A percentile compares a stretch with the other conserved stretches of the same genome.
Conservation (phyloP, 2,797 vertebrate species). For the Rhodeus uyekii region DNA sequence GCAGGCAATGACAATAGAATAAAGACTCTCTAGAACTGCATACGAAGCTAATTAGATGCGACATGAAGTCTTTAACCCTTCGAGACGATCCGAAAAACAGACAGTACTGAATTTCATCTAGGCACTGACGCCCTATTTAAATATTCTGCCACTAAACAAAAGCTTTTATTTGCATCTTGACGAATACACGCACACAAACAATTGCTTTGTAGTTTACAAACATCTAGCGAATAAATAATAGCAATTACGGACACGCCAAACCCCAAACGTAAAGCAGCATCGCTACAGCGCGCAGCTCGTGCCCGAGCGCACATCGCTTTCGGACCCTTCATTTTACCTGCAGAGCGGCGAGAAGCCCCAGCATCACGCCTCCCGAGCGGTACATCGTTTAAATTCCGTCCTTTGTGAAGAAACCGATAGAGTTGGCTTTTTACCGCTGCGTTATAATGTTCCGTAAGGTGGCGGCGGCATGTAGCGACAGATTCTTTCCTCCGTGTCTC, state of each 20-base stretch:
- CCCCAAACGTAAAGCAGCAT: slow-evolving; percentile 22
- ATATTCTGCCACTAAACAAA: not conserved
- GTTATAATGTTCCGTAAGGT: slow-evolving; percentile 50
- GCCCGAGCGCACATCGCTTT: not conserved
- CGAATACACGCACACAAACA: not conserved
- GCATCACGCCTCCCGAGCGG: slow-evolving; percentile 54
- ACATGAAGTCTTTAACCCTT: not conserved
- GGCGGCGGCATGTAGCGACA: slow-evolving; percentile 58
- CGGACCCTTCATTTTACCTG: slow-evolving; percentile 56
- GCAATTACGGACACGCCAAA: not conserved
- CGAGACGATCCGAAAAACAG: not conserved
- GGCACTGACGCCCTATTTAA: slow-evolving; percentile 22
- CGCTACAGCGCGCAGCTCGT: not conserved
- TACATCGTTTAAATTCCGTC: slow-evolving; percentile 59
- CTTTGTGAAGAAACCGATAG: slow-evolving; percentile 22
- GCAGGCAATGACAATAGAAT: not conserved
- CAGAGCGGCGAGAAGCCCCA: slow-evolving; percentile 61
- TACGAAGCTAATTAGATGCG: not conserved
- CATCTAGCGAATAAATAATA: not conserved
- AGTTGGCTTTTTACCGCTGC: slow-evolving; percentile 39
- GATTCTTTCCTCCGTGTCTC: slow-evolving; percentile 31
- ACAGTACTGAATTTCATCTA: not conserved
- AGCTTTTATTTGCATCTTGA: not conserved
- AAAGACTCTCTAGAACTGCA: not conserved
- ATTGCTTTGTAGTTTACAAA: too few species aligned